Conservation (phyloP, 2,113 vertebrate genomes). For the Irena cyanogastra region DNA sequence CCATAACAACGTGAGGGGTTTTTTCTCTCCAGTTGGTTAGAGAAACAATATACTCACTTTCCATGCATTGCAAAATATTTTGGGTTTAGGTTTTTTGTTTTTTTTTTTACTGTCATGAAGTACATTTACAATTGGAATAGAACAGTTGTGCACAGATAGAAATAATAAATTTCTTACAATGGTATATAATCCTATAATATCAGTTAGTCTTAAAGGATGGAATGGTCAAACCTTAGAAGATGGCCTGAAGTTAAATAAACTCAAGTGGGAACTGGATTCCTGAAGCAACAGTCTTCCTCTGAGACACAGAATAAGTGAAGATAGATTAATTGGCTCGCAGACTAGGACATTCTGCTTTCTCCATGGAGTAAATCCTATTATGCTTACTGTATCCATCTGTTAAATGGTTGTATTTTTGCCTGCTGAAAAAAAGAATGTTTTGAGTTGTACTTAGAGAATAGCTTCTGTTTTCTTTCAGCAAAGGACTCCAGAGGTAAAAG, state of each 20-base stretch:
- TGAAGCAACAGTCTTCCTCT: background rate
- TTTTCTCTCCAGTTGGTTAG: background rate
- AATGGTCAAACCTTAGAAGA: background rate
- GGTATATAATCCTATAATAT: background rate
- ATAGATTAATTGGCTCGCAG: background rate
- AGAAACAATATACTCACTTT: background rate
- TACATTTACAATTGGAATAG: background rate
- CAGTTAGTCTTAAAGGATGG: background rate
- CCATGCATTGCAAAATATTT: background rate
- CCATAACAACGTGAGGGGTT: fast-evolving
- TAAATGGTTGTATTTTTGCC: background rate
- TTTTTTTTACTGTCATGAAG: background rate
- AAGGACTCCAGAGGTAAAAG: background rate
- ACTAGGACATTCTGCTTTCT: background rate
- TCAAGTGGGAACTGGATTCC: background rate
- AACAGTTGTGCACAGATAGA: background rate
- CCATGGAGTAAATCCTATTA: background rate
- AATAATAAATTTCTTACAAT: background rate
- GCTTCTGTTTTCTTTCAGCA: background rate
- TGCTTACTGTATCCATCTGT: background rate
- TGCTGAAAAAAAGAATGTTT: background rate
- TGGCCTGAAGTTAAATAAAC: background rate
- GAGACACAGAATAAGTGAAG: background rate
- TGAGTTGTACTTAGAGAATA: background rate
- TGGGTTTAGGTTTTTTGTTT: background rate